Evolutionary conservation across 2,888 invertebrate genomes (phyloP).

Genomic region (Brachyptera putata): DNA sequence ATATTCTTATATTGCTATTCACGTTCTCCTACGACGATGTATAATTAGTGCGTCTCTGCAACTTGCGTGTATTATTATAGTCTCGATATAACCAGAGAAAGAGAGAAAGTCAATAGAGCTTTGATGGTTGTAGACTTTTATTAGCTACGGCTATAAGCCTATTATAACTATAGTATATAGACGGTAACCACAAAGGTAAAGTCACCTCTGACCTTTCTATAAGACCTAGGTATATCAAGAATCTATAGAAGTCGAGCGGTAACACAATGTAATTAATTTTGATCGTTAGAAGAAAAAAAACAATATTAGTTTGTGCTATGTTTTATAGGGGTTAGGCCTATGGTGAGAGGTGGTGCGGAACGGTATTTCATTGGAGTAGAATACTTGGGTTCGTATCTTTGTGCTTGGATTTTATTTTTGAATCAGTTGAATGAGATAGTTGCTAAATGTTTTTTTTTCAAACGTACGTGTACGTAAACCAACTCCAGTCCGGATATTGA

Average conservation of each 20-base stretch:
- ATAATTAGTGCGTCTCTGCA: not conserved
- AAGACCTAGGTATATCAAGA: not conserved
- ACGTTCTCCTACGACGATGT: no score
- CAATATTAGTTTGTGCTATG: not conserved
- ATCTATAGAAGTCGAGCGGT: not conserved
- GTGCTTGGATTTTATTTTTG: no score
- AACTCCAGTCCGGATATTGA: no score
- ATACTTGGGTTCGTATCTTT: no score
- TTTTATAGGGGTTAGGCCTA: no score
- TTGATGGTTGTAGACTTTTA: not conserved
- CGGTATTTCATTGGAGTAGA: no score
- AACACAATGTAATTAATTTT: slow-evolving; percentile 2
- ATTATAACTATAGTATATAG: not conserved
- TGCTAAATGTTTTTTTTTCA: no score
- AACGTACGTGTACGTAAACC: no score
- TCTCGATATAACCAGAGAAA: not conserved
- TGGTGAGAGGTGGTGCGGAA: no score
- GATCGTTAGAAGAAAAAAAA: not conserved
- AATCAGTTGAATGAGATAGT: no score
- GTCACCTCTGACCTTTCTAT: not conserved
- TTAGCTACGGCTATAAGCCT: not conserved
- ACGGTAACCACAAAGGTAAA: slow-evolving; percentile 1
- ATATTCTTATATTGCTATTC: no score
- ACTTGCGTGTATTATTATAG: not conserved
- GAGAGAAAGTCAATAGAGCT: not conserved